Conservation (phyloP, 2,888 invertebrate genomes). For the Mermis nigrescens region DNA sequence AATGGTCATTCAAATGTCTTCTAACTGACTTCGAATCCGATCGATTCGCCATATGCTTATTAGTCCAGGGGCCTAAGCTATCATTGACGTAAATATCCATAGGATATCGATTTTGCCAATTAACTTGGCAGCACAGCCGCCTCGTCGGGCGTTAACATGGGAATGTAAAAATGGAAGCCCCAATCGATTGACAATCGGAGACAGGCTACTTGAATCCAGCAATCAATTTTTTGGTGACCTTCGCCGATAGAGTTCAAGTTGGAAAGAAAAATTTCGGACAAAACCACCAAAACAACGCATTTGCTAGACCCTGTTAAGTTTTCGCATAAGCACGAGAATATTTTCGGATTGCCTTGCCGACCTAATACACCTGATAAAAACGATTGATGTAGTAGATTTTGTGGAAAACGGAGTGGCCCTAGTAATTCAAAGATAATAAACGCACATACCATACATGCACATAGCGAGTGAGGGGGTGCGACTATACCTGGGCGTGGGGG, state of each 20-base stretch:
- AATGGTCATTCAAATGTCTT: no score
- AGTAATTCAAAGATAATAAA: no score
- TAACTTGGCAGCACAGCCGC: conserved; percentile 33
- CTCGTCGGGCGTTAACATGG: conserved; percentile 84
- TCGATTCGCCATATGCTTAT: conserved; percentile 63
- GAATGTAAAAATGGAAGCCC: conserved; percentile 68
- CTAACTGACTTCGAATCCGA: conserved; percentile 85
- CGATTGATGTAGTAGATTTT: conserved; percentile 25
- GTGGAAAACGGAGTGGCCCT: no score
- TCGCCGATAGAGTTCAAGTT: conserved; percentile 57
- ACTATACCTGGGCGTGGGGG: no score
- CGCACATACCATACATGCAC: no score
- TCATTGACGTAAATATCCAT: conserved; percentile 92
- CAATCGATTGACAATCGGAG: conserved; percentile 95
- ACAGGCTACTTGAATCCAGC: conserved; percentile 65
- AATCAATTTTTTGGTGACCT: conserved; percentile 33
- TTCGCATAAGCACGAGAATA: conserved; percentile 37
- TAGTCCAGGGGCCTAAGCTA: conserved; percentile 90
- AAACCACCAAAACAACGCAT: conserved; percentile 49
- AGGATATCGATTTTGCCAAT: conserved; percentile 48
- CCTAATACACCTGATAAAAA: conserved; percentile 86
- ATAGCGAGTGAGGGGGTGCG: no score
- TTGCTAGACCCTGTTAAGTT: conserved; percentile 34
- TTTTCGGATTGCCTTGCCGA: conserved; percentile 78
- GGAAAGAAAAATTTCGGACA: conserved; percentile 87